Evolutionary conservation across 2,797 vertebrate species (phyloP).

Genomic region (Channa striata): DNA sequence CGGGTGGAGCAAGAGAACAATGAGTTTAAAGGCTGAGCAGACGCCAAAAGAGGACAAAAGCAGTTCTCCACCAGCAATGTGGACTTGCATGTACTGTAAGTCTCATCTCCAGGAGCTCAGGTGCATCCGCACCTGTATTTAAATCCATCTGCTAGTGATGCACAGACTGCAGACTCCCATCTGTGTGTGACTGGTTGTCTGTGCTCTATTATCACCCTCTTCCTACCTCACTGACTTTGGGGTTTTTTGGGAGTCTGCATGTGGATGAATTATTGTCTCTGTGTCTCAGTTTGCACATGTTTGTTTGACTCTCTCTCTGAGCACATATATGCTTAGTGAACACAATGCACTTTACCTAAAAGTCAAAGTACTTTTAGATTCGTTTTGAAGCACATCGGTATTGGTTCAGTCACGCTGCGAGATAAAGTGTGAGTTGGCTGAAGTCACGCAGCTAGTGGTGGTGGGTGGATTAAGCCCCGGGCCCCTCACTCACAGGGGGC

Average conservation of each 20-base stretch:
- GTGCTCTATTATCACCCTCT: too few species aligned
- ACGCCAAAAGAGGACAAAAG: background rate
- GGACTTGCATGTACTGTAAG: too few species aligned
- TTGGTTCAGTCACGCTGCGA: background rate
- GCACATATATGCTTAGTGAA: slow-evolving; percentile 1
- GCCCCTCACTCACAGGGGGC: slow-evolving; percentile 23
- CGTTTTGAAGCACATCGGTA: slow-evolving; percentile 7
- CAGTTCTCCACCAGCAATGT: too few species aligned
- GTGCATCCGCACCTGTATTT: background rate
- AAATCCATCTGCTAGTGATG: background rate
- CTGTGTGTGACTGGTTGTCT: background rate
- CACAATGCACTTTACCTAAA: background rate
- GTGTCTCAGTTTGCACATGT: background rate
- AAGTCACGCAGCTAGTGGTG: slow-evolving; percentile 27
- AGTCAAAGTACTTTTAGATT: slow-evolving; percentile 11
- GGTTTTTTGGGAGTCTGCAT: background rate
- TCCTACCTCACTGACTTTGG: too few species aligned
- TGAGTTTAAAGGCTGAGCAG: background rate
- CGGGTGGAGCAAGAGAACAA: background rate
- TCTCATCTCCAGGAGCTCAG: too few species aligned
- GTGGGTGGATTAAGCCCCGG: slow-evolving; percentile 33
- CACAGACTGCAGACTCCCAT: background rate
- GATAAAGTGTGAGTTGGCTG: slow-evolving; percentile 25
- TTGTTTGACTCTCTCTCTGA: background rate
- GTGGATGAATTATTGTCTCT: background rate